Base-by-base conservation (phyloP, 2,888 invertebrate genomes). In the Lobophora halterata region DNA sequence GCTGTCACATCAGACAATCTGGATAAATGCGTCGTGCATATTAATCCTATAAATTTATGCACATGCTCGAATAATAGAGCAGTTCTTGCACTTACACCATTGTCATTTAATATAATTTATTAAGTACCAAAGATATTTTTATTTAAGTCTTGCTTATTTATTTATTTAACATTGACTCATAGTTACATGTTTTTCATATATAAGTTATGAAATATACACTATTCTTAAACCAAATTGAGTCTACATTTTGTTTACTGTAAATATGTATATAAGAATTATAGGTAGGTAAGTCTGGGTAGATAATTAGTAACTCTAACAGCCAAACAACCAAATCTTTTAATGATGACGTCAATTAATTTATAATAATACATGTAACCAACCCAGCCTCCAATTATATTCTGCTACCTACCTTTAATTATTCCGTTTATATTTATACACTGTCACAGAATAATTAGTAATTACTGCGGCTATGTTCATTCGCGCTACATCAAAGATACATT, bases 401-500 rank as follows among this genome's bases (percentile, higher is more conserved):
- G 18, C 17, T 31, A 31, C 14, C 23, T 14, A 16, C 3, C 18
- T 29, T 14, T 34, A 26, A 19, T 28, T 33, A 33, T 41, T 32
- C 19, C 19, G 12, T 12, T 23, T 6, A 32, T 36, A 32, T 42
- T 20, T 33, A 20, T 21, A 32, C 17, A 2, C 32, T 27, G 18
- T 16, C 28, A 52, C 45, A 51, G 52, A 58, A 70, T 36, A 25
- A 29, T 25, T 28, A 10, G 25, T 29, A 28, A 21, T 28, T 28
- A 61, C 60, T 58, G 64, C 65, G 75, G 68, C 72, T 75, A 67
- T 68, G 59, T 67, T 63, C 60, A 58, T 18, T 49, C 46, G 49
- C 46, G 38, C 46, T 55, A 71, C 71, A 74, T 85, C 81, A 85
- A 82, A 83, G 75, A 41, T 53, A 56, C 63, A 74, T 71, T 53